These are phyloP conservation scores for Pithys albifrons DNA, from an alignment of 2,113 vertebrate species.

Conservation along the genomic window DNA sequence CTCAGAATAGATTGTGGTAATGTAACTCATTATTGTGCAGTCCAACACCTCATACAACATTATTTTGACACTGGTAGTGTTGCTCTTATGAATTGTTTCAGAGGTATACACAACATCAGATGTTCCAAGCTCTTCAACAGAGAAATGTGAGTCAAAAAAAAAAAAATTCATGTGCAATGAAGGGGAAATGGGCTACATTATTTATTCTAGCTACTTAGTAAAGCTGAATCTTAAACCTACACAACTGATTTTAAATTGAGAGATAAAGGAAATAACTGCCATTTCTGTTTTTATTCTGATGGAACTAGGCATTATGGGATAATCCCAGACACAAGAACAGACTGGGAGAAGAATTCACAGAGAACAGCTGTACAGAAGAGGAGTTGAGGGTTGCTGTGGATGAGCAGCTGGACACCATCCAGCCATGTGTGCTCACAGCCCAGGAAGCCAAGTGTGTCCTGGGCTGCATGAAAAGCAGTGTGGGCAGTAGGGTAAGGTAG, in stretches of 20 bases:
- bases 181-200: background rate
- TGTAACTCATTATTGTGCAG: background rate
- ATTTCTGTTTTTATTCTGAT: background rate
- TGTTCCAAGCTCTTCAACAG: background rate
- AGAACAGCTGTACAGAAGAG: background rate
- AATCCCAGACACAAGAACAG: background rate
- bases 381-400: too few relatives aligned
- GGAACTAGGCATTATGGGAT: background rate
- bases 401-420: too few relatives aligned
- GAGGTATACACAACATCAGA: background rate
- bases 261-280: background rate
- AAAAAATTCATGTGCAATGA: background rate
- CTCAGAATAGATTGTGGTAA: background rate
- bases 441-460: background rate
- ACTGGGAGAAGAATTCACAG: background rate
- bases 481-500: background rate
- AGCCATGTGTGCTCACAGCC: rapidly evolving
- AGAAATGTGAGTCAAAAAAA: background rate
- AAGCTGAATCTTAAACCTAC: background rate
- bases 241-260: background rate
- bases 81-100: background rate
- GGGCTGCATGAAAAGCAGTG: background rate
- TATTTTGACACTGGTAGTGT: background rate
- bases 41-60: background rate
- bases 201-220: background rate